Percentiles rank a stretch among this genome's conserved stretches.
Evolutionary conservation across 2,888 invertebrate species (phyloP).

Genomic region (Notocelia uddmanniana): DNA sequence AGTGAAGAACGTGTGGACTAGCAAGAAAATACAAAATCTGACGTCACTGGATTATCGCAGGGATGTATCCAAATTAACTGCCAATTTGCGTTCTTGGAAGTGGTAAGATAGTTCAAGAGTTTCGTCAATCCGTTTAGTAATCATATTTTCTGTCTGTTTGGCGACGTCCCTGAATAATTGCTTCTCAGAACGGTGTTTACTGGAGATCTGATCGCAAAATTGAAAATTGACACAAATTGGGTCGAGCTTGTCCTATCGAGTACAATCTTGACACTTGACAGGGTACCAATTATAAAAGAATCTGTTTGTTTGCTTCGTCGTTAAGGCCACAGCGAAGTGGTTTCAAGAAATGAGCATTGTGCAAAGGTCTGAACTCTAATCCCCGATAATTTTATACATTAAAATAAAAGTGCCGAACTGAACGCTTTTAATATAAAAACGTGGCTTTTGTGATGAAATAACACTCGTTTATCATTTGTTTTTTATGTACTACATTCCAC

Average conservation of each 20-base stretch:
- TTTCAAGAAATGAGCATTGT: background rate
- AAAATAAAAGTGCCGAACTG: background rate
- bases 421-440: background rate
- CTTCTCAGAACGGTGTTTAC: slow-evolving; percentile 11
- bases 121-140: background rate
- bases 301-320: background rate
- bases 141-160: background rate
- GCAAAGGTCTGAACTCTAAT: background rate
- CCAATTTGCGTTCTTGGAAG: no score
- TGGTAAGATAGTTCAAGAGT: background rate
- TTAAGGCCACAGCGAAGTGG: background rate
- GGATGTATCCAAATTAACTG: no score
- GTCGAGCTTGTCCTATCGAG: background rate
- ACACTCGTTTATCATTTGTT: background rate
- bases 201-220: slow-evolving; percentile 19
- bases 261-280: background rate
- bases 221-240: slow-evolving; percentile 17
- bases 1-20: no score
- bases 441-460: background rate
- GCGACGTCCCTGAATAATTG: background rate
- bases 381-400: background rate
- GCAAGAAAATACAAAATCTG: no score
- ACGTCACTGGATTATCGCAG: no score
- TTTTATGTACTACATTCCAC: background rate
- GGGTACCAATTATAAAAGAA: background rate